Conservation (phyloP, 1,140 invertebrate genomes). For the Pygmarrhopalites habei region DNA sequence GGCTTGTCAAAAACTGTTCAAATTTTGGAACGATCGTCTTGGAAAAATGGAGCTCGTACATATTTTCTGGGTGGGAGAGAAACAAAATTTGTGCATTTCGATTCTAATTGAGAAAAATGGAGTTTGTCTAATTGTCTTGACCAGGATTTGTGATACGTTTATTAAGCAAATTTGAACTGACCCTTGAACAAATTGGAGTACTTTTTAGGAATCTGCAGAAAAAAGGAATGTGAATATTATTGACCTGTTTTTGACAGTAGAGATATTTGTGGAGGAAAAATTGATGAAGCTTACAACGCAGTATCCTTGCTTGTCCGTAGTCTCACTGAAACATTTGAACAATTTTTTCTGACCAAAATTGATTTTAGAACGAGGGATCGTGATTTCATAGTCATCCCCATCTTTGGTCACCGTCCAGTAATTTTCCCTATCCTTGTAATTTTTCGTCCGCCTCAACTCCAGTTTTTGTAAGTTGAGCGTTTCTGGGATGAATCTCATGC, state of each 20-base stretch:
- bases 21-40: conserved; percentile 24
- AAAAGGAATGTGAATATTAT: background rate
- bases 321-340: conserved; percentile 1
- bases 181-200: conserved; percentile 13
- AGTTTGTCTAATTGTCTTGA: too few species aligned
- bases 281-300: background rate
- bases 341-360: conserved; percentile 10
- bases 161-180: too few species aligned
- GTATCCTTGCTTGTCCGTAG: background rate
- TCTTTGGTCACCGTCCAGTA: conserved; percentile 5
- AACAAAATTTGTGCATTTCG: too few species aligned
- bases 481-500: conserved; percentile 21
- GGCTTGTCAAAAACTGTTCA: conserved; percentile 28
- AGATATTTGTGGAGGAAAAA: background rate
- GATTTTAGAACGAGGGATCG: conserved; percentile 6
- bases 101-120: too few species aligned
- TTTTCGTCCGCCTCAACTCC: background rate
- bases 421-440: background rate
- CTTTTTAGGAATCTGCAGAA: conserved; percentile 13
- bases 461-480: conserved; percentile 9
- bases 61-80: too few species aligned
- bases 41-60: conserved; percentile 18
- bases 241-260: background rate
- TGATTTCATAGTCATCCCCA: background rate
- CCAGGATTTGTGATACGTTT: too few species aligned